Evolutionary conservation across 2,888 invertebrate species (phyloP), one percentile per base, ranked within the genome.

Genomic region (Cephus rjabovi): DNA sequence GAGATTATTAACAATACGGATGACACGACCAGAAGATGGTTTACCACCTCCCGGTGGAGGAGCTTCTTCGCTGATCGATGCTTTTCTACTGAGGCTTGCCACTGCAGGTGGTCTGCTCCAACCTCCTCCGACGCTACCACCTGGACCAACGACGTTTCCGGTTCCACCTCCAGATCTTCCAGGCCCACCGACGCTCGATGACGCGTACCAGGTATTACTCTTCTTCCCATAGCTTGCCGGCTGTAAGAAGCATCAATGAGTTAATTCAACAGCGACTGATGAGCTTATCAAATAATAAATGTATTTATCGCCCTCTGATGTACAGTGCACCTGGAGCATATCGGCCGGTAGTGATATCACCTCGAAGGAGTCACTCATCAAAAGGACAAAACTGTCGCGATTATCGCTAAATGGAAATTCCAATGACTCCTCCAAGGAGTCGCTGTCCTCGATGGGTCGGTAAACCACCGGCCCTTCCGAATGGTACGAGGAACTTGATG

Each of bases 1-100:
- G 94, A 96, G 95, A 91, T 98, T 98, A 92, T 98, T 98, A 90
- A 98, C 97, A 90, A 98, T 97, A 85, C 98, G 94, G 90, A 98
- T 97, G 86, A 98, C 96, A 85, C 97, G 94, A 75, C 97, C 96
- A 80, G 97, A 96, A 86, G 95, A 95, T 15, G 96, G 96, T 88
- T 97, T 96, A 83, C 92, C 93, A 92, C 93, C 94, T 80, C 95
- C 94, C 1, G 95, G 94, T 1, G 95, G 95, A 77, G 96, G 95
- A 75, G 95, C 95, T 77, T 96, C 95, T 92, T 97, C 97, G 83
- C 95, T 96, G 86, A 97, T 95, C 82, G 96, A 96, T 84, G 96
- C 95, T 93, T 97, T 97, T 85, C 97, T 94, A 86, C 96, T 96
- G 80, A 95, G 94, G 73, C 93, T 93, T 75, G 95, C 94, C 83